Conservation (phyloP, 2,797 vertebrate genomes). For the Karalla daura region DNA sequence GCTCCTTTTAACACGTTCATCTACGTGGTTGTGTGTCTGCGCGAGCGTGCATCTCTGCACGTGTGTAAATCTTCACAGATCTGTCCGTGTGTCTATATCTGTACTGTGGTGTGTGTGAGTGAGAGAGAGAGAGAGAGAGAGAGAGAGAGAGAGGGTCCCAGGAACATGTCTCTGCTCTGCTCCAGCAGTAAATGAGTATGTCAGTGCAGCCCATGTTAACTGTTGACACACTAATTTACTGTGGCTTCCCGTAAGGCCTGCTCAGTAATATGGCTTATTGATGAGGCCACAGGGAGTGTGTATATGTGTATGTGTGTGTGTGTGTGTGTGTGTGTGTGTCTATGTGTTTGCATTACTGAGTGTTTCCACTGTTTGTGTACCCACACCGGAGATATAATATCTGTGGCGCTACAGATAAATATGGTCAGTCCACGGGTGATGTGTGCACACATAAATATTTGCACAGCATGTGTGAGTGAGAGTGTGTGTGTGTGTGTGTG, state of each 20-base stretch:
- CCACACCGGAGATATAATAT: slow-evolving; percentile 46
- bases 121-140: slow-evolving; percentile 20
- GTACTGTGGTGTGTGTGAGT: slow-evolving; percentile 23
- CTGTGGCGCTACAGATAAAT: slow-evolving; percentile 41
- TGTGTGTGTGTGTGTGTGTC: slow-evolving; percentile 28
- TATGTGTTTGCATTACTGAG: slow-evolving; percentile 51
- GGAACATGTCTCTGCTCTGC: slow-evolving; percentile 48
- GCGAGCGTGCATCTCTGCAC: slow-evolving; percentile 23
- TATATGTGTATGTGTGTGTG: slow-evolving; percentile 22
- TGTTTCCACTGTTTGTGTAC: slow-evolving; percentile 30
- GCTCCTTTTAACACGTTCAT: slow-evolving; percentile 3
- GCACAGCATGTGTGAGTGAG: slow-evolving; percentile 6
- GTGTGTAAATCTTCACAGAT: slow-evolving; percentile 44
- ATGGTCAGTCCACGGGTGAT: slow-evolving; percentile 29
- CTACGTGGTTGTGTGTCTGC: slow-evolving; percentile 8
- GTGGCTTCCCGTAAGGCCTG: slow-evolving; percentile 70
- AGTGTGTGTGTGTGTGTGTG: slow-evolving; percentile 29
- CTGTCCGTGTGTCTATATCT: slow-evolving; percentile 37
- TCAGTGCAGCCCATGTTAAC: slow-evolving; percentile 66
- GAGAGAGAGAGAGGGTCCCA: slow-evolving; percentile 20
- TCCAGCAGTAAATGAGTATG: slow-evolving; percentile 68
- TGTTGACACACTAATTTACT: slow-evolving; percentile 79
- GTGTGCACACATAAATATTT: slow-evolving; percentile 49
- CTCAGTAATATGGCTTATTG: slow-evolving; percentile 73
- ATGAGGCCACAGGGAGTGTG: slow-evolving; percentile 61